These are phyloP conservation scores for Polydrusus cervinus DNA, from an alignment of 2,888 invertebrate genomes.

Conservation along the genomic window DNA sequence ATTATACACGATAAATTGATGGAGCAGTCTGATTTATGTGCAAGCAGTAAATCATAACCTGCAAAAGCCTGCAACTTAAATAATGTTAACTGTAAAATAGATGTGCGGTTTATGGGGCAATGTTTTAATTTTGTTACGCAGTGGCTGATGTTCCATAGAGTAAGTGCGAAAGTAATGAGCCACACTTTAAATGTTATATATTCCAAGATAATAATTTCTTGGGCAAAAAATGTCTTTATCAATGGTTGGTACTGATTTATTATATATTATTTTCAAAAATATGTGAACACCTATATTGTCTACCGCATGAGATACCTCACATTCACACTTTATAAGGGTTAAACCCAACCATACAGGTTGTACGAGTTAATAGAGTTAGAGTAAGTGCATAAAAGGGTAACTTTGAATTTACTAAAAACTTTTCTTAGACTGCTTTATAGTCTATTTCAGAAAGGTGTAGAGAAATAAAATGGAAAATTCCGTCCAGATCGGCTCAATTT, in stretches of 20 bases:
- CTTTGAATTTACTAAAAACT: too few relatives aligned
- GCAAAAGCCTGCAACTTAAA: conserved; percentile 31
- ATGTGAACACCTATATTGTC: neutral
- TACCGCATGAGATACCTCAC: conserved; percentile 20
- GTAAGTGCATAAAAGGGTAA: neutral
- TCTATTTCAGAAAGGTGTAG: too few relatives aligned
- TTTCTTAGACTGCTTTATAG: too few relatives aligned
- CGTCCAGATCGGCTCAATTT: too few relatives aligned
- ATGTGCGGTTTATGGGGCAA: neutral
- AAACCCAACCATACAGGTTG: conserved; percentile 7
- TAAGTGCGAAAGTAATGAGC: neutral
- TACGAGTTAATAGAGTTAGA: conserved; percentile 1
- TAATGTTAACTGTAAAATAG: conserved; percentile 4
- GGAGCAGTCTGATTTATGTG: conserved; percentile 66
- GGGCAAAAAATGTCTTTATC: too few relatives aligned
- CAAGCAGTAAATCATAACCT: conserved; percentile 35
- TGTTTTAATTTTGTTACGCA: neutral
- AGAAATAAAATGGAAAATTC: too few relatives aligned
- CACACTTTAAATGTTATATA: too few relatives aligned
- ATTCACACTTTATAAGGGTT: conserved; percentile 17
- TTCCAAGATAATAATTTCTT: too few relatives aligned
- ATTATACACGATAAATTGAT: conserved; percentile 63
- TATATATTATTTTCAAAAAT: too few relatives aligned
- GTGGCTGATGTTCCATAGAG: neutral
- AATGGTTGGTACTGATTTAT: too few relatives aligned